Base-by-base conservation (phyloP, 1,140 invertebrate genomes). In the Bombus picipes region DNA sequence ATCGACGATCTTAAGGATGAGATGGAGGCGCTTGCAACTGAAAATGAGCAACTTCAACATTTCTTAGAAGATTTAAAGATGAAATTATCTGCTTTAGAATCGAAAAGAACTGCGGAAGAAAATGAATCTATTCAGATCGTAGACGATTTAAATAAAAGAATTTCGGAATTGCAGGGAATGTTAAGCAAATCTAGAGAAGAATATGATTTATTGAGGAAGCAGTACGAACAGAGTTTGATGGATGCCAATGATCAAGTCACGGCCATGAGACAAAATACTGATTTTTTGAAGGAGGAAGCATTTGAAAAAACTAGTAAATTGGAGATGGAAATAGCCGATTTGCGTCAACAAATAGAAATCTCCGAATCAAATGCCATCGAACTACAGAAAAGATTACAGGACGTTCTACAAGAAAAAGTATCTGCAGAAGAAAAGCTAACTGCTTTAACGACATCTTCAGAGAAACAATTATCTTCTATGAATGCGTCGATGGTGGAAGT, bases 41-140 rank as follows among this genome's bases (percentile, higher is more conserved):
- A 98, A 89, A 97, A 97, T 91, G 97, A 97, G 85, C 96, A 98
- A 86, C 93, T 98, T 74, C 97, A 98, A 91, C 92, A 95, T 41
- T 91, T 97, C 28, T 93, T 98, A 82, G 96, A 97, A 83, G 95
- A 96, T 80, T 95, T 97, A 85, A 94, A 93, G 81, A 88, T 53
- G 18, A 92, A 85, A 73, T 93, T 92, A 77, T 91, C 89, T 53
- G 88, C 88, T 72, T 87, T 90, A 75, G 94, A 93, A 85, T 87
- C 86, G 12, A 91, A 92, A 78, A 85, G 92, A 78, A 65, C 78
- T 13, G 73, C 86, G 1, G 91, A 91, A 13, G 91, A 88, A n/a
- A 75, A 80, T 15, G 89, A 92, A 9, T 37, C 91, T 22, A 88
- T 88, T n/a, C 65, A 85, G 28, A 92, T 92, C 37, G 84, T 90